These are phyloP conservation scores for Megaceryle maxima DNA, from an alignment of 2,113 vertebrate genomes.

Conservation along the genomic window DNA sequence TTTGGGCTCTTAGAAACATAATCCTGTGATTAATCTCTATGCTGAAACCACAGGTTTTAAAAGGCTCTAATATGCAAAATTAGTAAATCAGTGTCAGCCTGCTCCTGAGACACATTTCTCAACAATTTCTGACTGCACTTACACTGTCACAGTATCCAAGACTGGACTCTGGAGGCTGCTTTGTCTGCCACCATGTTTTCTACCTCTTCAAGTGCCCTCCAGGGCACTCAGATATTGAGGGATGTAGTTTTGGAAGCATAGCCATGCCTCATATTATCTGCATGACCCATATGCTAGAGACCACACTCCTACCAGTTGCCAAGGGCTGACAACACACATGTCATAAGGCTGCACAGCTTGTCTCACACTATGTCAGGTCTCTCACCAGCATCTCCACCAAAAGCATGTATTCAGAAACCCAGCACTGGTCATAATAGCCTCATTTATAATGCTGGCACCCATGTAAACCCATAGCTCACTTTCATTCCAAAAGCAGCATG, in stretches of 20 bases:
- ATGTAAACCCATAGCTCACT: background rate
- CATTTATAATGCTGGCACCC: background rate
- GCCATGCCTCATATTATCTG: background rate
- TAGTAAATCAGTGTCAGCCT: background rate
- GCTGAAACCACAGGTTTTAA: background rate
- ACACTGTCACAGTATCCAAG: background rate
- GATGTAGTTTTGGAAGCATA: background rate
- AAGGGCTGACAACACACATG: background rate
- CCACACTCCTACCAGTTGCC: background rate
- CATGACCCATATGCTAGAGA: background rate
- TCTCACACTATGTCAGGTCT: background rate
- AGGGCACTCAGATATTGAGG: background rate
- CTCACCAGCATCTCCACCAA: background rate
- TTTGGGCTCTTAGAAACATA: background rate
- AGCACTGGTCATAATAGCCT: background rate
- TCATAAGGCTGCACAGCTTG: constrained; percentile 12
- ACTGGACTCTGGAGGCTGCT: background rate
- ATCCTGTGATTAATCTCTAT: background rate
- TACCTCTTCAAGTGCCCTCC: background rate
- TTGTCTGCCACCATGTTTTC: background rate
- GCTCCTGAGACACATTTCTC: background rate
- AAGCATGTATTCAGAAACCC: background rate
- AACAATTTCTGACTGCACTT: background rate
- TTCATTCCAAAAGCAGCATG: background rate
- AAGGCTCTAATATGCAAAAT: background rate